These are phyloP conservation scores for Agriopis aurantiaria DNA, from an alignment of 2,888 invertebrate species.

Conservation along the genomic window DNA sequence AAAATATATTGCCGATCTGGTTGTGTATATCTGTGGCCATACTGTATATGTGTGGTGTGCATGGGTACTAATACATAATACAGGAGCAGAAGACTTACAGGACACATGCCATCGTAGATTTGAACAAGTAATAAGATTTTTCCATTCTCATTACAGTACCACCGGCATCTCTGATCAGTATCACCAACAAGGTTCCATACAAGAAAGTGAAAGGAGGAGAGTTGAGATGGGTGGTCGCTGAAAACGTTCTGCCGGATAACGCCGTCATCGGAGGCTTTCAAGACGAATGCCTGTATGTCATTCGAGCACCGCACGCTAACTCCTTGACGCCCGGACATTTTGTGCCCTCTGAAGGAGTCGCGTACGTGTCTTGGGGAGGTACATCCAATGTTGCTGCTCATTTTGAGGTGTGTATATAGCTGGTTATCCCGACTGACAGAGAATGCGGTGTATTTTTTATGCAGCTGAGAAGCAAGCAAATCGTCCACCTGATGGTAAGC, in stretches of 20 bases:
- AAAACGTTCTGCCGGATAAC: slow-evolving; percentile 89
- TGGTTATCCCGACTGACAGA: too few relatives aligned
- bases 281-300: slow-evolving; percentile 87
- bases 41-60: too few relatives aligned
- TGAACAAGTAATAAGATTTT: too few relatives aligned
- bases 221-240: slow-evolving; percentile 88
- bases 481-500: too few relatives aligned
- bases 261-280: slow-evolving; percentile 90
- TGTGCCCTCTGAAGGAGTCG: slow-evolving; percentile 89
- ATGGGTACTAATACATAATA: too few relatives aligned
- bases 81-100: too few relatives aligned
- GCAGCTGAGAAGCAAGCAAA: too few relatives aligned
- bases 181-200: slow-evolving; percentile 2
- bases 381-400: slow-evolving; percentile 88
- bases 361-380: slow-evolving; percentile 92
- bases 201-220: slow-evolving; percentile 67
- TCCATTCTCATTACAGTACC: slow-evolving; percentile 52
- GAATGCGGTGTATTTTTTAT: too few relatives aligned
- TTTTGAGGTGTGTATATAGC: slow-evolving; percentile 86
- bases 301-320: slow-evolving; percentile 90
- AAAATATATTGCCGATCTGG: too few relatives aligned
- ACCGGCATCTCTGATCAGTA: slow-evolving; percentile 48
- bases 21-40: too few relatives aligned
- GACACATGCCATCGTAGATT: too few relatives aligned
- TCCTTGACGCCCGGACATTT: slow-evolving; percentile 93